Conservation (phyloP, 2,113 vertebrate genomes). For the Gymnobelideus leadbeateri region DNA sequence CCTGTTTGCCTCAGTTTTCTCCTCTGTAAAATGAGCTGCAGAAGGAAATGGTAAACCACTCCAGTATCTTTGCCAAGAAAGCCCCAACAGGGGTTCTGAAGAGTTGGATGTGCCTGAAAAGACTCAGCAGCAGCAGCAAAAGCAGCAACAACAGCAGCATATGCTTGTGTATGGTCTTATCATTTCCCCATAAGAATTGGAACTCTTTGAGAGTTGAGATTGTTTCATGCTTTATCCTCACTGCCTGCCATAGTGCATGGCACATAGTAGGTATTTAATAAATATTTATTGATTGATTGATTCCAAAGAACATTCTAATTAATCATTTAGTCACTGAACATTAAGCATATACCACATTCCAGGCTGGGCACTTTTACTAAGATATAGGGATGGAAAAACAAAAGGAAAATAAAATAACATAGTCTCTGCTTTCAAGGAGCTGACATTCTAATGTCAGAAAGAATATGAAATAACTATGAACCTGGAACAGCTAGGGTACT, state of each 20-base stretch:
- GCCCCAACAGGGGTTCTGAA: too few relatives aligned
- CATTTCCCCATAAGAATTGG: background rate
- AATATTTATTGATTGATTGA: background rate
- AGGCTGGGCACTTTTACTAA: background rate
- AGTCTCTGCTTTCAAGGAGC: background rate
- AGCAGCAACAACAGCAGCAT: background rate
- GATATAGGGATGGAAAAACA: background rate
- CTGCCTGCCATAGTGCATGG: background rate
- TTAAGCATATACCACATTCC: background rate
- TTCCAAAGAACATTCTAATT: background rate
- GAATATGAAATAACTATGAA: too few relatives aligned
- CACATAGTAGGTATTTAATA: background rate
- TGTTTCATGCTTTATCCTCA: background rate
- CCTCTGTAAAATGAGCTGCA: background rate
- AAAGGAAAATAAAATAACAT: background rate
- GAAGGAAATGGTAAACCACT: background rate
- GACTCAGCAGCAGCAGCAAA: background rate
- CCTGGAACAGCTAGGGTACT: background rate
- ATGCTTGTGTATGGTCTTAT: background rate
- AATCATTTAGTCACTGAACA: background rate
- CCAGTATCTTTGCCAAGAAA: too few relatives aligned
- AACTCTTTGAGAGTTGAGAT: background rate
- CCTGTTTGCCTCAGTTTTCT: background rate
- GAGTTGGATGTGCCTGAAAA: too few relatives aligned
- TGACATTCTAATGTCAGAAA: background rate